Base-by-base conservation (phyloP, 1,140 invertebrate species). In the Goniozus legneri region DNA sequence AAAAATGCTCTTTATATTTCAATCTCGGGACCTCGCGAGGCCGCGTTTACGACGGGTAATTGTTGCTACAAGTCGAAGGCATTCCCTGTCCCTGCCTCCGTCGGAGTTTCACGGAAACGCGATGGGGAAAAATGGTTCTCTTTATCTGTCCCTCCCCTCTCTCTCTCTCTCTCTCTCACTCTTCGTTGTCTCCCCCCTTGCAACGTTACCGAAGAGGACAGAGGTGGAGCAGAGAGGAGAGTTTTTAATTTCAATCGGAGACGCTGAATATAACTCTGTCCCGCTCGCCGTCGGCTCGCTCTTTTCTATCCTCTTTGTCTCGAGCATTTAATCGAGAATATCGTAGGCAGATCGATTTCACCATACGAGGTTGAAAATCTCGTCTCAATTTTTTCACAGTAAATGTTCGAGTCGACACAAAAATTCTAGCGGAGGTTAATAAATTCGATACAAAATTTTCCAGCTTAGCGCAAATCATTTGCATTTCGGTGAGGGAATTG, bases 11-110 rank as follows among this genome's bases (percentile, higher is more conserved):
- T 66, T 69, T 65, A 63, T 62, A 66, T 70, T 69, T 69, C 67
- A 69, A 70, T 70, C 66, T 63, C 44, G 47, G 36, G 27, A 16
- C 33, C 39, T 30, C 32, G 27, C 40, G 51, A 36, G 44, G 51
- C 42, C 47, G 24, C 56, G 49, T 70, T 69, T 66, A 68, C 62
- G 64, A 69, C 58, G 51, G 54, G 56, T 68, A 69, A 71, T 69
- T 67, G 62, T 69, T 66, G 55, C 24, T 10, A 27, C 44, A 52
- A 56, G 49, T 57, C 58, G 58, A 66, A 59, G 46, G 55, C 54
- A 64, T 65, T 67, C 54, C 56, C 10, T 27, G 4, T 27, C 10
- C 24, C 24, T 27, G 4, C 24, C 4, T 27, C 10, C 10, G 22
- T 18, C 38, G 21, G 44, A 58, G 50, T 62, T 67, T 50, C 58